Conservation (phyloP, 2,888 invertebrate genomes). For the Selenia dentaria region DNA sequence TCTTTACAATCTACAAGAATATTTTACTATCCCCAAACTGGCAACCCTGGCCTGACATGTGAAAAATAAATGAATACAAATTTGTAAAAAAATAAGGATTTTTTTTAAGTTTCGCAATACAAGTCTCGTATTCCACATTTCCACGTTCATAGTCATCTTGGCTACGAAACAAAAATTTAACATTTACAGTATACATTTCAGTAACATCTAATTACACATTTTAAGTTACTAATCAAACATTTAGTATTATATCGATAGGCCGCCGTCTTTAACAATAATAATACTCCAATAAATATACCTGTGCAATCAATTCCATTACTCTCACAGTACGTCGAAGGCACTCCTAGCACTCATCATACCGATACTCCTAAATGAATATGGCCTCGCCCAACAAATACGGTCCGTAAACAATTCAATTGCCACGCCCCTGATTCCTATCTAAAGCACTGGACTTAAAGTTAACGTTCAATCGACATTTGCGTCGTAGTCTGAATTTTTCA, state of each 20-base stretch:
- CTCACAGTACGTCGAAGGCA: conserved; percentile 58
- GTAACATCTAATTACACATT: conserved; percentile 44
- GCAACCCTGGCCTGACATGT: conserved; percentile 31
- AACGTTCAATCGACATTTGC: conserved; percentile 11
- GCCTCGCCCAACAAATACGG: conserved; percentile 37
- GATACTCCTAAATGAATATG: conserved; percentile 19
- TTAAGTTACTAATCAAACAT: conserved; percentile 31
- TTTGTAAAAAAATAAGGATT: too few relatives aligned
- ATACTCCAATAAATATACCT: conserved; percentile 57
- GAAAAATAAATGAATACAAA: too few relatives aligned
- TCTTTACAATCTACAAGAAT: conserved; percentile 44
- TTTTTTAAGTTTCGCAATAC: too few relatives aligned
- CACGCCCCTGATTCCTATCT: conserved; percentile 41
- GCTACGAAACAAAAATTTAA: conserved; percentile 34
- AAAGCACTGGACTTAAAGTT: conserved; percentile 18
- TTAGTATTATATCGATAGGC: conserved; percentile 51
- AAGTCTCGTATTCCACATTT: too few relatives aligned
- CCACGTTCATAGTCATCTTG: too few relatives aligned
- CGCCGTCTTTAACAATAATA: conserved; percentile 55
- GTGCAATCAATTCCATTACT: conserved; percentile 46
- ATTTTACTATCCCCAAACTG: conserved; percentile 49
- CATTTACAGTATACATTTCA: conserved; percentile 34
- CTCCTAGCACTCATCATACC: conserved; percentile 47
- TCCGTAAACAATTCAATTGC: conserved; percentile 44
- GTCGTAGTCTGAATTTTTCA: conserved; percentile 9